Percentiles rank a stretch among this genome's conserved stretches.
These are phyloP conservation scores for Deilephila porcellus DNA, from an alignment of 2,888 invertebrate species.

Conservation along the genomic window DNA sequence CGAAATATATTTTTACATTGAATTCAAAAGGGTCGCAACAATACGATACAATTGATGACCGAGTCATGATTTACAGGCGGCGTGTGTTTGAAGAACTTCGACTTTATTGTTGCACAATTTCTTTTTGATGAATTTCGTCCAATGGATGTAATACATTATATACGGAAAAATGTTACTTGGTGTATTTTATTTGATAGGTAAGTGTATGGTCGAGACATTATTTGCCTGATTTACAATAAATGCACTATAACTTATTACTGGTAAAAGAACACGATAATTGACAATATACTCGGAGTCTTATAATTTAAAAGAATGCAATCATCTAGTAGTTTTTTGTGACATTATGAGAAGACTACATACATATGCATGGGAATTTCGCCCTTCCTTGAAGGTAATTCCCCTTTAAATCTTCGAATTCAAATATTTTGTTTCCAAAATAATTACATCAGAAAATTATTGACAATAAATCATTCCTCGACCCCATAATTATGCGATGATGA, in stretches of 20 bases:
- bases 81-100: constrained; percentile 1
- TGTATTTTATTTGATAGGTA: neutral
- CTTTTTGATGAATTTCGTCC: neutral
- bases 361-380: too few species aligned
- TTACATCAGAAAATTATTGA: neutral
- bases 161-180: neutral
- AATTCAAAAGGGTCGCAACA: neutral
- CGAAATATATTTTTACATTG: neutral
- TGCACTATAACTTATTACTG: neutral
- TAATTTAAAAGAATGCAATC: too few species aligned
- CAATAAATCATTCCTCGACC: too few species aligned
- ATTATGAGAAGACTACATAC: too few species aligned
- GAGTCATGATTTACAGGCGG: neutral
- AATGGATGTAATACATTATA: neutral
- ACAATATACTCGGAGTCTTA: too few species aligned
- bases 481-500: neutral
- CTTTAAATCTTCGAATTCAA: too few species aligned
- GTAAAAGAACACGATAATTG: too few species aligned
- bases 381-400: too few species aligned
- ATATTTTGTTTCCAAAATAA: neutral
- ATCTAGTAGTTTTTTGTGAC: too few species aligned
- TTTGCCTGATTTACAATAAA: too few species aligned
- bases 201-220: too few species aligned
- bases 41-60: neutral
- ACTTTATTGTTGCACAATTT: constrained; percentile 11